Evolutionary conservation across 2,113 vertebrate genomes (phyloP), one percentile per base, ranked within the genome.

Genomic region (Phycodurus eques): DNA sequence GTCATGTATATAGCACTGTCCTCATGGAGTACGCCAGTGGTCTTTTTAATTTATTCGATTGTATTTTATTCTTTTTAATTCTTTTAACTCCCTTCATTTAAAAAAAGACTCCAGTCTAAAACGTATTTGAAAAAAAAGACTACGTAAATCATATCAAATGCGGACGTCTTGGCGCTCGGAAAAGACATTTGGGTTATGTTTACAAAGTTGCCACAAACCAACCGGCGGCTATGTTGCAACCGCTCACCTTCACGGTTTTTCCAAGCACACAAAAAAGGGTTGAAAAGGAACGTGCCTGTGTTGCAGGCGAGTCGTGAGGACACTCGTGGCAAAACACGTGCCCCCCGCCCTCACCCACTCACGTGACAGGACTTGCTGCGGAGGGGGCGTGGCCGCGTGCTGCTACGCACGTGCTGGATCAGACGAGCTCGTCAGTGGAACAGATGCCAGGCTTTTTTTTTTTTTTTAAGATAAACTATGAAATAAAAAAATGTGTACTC

Each of bases 291-390:
- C 27, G 62, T 43, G 20, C 17, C 43, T 13, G n/a, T 31, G 14
- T 35, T 35, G 31, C 59, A 61, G 33, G 7, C 7, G 13, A 27
- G 64, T 27, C 13, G 13, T 14, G 31, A 62, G 68, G 46, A 68
- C 22, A 73, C 86, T 87, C 86, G 87, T 90, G 88, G 76, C 67
- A 72, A 63, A 76, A 88, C 89, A 92, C 82, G 90, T 92, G 90
- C 76, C 74, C 13, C 78, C 80, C 47, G 76, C 81, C 65, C 68
- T 69, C 2, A 22, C 54, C 31, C 15, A 0, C 67, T 85, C 89
- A 89, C 83, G 78, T 87, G 84, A 86, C 73, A 22, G 74, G 53
- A 83, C 88, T 88, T 70, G 22, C 80, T 82, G 84, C 74, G 20
- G 5, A 43, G 0, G 54, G 35, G 19, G 14, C 13, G 62, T 59